Percentiles rank a stretch among this genome's conserved stretches.
phyloP scores from a whole-genome alignment of 2,888 invertebrate genomes.

The Heteropelma amictum region DNA sequence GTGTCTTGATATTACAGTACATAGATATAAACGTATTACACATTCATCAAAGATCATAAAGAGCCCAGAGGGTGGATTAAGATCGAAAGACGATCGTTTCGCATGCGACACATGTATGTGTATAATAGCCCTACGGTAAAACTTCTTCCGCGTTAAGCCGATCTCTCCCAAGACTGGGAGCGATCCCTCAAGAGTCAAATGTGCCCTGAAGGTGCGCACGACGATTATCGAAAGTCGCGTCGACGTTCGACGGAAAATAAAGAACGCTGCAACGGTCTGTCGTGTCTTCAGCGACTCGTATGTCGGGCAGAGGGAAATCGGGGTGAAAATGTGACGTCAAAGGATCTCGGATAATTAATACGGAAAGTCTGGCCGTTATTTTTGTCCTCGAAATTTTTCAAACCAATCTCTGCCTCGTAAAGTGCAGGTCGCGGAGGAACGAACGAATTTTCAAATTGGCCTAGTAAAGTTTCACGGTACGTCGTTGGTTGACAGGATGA shows the following conservation, averaged over 20 bases:
- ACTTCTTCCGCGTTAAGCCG: conserved; percentile 50
- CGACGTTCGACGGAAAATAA: conserved; percentile 5
- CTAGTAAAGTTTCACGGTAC: conserved; percentile 61
- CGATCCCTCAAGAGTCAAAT: conserved; percentile 43
- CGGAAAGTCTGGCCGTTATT: not conserved
- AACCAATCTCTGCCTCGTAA: conserved; percentile 10
- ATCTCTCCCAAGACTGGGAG: conserved; percentile 18
- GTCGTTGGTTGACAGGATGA: conserved; percentile 57
- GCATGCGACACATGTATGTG: not conserved
- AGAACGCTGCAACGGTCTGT: not conserved
- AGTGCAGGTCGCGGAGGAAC: conserved; percentile 46
- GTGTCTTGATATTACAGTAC: no score
- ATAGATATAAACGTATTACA: not conserved
- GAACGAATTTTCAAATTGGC: conserved; percentile 60
- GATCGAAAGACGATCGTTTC: conserved; percentile 9
- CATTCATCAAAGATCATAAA: not conserved
- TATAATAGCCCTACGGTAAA: conserved; percentile 46
- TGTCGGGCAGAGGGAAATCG: not conserved
- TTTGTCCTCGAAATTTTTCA: not conserved
- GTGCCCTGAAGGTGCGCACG: conserved; percentile 33
- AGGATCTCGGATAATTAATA: conserved; percentile 26
- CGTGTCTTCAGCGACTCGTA: not conserved
- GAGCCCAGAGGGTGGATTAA: conserved; percentile 48
- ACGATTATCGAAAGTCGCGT: conserved; percentile 53
- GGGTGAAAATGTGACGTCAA: conserved; percentile 35